These are phyloP conservation scores for Pipistrellus pygmaeus DNA, from an alignment of 2,797 vertebrate species.

Conservation along the genomic window DNA sequence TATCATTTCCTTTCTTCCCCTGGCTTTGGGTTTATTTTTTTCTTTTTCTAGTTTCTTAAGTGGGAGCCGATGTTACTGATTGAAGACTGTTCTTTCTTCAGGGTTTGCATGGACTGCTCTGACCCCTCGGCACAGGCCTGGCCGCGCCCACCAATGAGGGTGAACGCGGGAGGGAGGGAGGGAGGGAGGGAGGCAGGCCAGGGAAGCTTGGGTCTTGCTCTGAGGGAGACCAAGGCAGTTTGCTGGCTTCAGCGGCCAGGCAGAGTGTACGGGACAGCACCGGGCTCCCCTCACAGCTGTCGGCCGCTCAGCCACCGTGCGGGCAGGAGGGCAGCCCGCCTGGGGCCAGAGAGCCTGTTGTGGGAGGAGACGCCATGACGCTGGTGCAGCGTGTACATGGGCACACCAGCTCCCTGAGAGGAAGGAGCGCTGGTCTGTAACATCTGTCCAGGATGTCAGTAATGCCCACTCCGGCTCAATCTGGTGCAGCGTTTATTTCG, in stretches of 20 bases:
- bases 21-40: not conserved
- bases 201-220: not conserved
- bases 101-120: not conserved
- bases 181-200: too few relatives aligned
- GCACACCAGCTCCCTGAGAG: not conserved
- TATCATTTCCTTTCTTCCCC: not conserved
- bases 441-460: not conserved
- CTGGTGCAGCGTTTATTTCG: not conserved
- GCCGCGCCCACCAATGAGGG: not conserved
- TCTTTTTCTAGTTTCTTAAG: not conserved
- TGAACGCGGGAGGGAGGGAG: rapidly evolving
- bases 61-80: not conserved
- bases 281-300: not conserved
- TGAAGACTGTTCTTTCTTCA: not conserved
- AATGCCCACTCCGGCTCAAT: not conserved
- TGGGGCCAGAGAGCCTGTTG: not conserved
- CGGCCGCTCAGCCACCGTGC: not conserved
- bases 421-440: not conserved
- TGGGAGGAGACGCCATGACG: too few relatives aligned
- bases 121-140: too few relatives aligned
- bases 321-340: too few relatives aligned
- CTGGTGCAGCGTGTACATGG: not conserved
- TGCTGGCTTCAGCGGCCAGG: not conserved
- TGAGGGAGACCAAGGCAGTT: rapidly evolving
- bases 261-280: rapidly evolving